Conservation (phyloP, 2,113 vertebrate genomes). For the Psittacula cyanocephala region DNA sequence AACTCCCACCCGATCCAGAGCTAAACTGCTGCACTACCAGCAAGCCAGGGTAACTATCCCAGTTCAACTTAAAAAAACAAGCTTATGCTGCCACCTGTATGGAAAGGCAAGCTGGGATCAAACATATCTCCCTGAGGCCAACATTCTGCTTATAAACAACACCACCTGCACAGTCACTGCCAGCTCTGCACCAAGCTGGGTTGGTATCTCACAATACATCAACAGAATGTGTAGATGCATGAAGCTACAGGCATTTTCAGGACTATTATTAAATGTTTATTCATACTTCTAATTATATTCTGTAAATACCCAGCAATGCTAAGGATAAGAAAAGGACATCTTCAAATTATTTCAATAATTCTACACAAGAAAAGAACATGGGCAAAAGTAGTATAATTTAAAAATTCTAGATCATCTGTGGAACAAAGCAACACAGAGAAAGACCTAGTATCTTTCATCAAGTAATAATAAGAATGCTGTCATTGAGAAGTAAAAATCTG, state of each 20-base stretch:
- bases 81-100: not conserved
- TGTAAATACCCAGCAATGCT: not conserved
- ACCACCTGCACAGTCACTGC: not conserved
- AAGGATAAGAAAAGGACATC: not conserved
- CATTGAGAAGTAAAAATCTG: not conserved
- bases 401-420: not conserved
- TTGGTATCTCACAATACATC: not conserved
- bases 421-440: not conserved
- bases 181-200: not conserved
- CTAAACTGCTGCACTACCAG: not conserved
- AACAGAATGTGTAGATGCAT: not conserved
- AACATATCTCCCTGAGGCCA: not conserved
- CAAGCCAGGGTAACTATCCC: not conserved
- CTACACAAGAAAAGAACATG: not conserved
- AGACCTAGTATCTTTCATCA: not conserved
- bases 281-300: not conserved
- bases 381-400: not conserved
- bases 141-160: not conserved
- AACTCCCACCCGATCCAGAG: not conserved
- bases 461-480: not conserved
- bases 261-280: not conserved
- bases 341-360: not conserved
- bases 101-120: fast-evolving
- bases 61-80: not conserved
- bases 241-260: not conserved